A percentile compares a stretch with the other conserved stretches of the same genome.
Conservation (phyloP, 2,888 invertebrate genomes). For the Catotricha subobsoleta region DNA sequence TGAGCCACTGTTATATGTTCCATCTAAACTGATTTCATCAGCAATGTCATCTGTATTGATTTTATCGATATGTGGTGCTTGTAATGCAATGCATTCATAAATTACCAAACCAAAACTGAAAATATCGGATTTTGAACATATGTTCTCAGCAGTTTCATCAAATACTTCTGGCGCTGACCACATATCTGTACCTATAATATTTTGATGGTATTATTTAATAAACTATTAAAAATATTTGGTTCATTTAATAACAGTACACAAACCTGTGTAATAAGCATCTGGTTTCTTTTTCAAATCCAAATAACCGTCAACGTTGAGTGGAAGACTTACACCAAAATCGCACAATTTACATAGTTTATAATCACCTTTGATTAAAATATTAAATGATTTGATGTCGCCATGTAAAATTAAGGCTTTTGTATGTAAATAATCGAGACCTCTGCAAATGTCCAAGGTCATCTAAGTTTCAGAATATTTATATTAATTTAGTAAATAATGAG, state of each 20-base stretch:
- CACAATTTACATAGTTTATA: slow-evolving; percentile 61
- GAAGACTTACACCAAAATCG: slow-evolving; percentile 68
- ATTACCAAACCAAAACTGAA: slow-evolving; percentile 62
- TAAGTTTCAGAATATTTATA: slow-evolving; percentile 13
- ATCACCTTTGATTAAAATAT: slow-evolving; percentile 58
- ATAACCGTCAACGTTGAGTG: slow-evolving; percentile 43
- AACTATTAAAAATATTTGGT: background rate
- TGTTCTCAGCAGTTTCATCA: slow-evolving; percentile 32
- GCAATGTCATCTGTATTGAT: too few relatives aligned
- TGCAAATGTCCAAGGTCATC: slow-evolving; percentile 47
- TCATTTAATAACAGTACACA: too few relatives aligned
- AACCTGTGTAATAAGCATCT: slow-evolving; percentile 41
- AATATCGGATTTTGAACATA: slow-evolving; percentile 57
- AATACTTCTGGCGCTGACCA: slow-evolving; percentile 71
- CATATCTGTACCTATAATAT: slow-evolving; percentile 43
- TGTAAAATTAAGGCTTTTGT: slow-evolving; percentile 51
- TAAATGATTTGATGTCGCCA: slow-evolving; percentile 71
- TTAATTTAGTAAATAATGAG: background rate
- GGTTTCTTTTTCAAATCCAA: slow-evolving; percentile 36
- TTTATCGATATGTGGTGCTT: slow-evolving; percentile 39
- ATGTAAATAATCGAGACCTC: slow-evolving; percentile 62
- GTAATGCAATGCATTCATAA: slow-evolving; percentile 65
- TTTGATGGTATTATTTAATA: too few relatives aligned
- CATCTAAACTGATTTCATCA: too few relatives aligned
- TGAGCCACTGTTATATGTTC: background rate